phyloP scores from a whole-genome alignment of 2,797 vertebrate species.

The Coccyzus lansbergi region DNA sequence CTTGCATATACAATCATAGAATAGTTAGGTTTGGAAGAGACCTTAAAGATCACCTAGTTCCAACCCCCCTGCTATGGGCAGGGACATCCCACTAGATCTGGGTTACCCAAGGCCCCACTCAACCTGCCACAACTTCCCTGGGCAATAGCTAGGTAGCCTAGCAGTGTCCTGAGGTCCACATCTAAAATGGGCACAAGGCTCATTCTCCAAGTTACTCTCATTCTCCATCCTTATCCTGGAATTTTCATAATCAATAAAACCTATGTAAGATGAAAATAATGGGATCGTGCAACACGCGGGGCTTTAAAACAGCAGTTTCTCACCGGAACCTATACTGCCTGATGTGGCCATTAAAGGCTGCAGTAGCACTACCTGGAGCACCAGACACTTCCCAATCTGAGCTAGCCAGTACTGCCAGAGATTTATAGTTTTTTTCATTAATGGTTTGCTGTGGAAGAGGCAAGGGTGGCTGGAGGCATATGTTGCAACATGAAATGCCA shows the following conservation, averaged over 20 bases:
- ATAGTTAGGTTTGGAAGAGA: too few relatives aligned
- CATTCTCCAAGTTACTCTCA: neutral
- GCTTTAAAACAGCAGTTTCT: neutral
- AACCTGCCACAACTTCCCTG: too few relatives aligned
- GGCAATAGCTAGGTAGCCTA: neutral
- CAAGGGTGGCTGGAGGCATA: neutral
- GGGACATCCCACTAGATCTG: too few relatives aligned
- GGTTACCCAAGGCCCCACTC: too few relatives aligned
- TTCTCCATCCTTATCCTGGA: neutral
- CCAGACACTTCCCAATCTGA: neutral
- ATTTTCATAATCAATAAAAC: neutral
- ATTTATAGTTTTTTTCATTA: neutral
- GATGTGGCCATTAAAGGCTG: neutral
- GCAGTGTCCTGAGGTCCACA: neutral
- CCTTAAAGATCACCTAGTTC: too few relatives aligned
- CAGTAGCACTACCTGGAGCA: neutral
- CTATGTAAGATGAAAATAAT: neutral
- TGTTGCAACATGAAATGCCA: neutral
- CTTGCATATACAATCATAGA: too few relatives aligned
- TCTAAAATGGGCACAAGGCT: neutral
- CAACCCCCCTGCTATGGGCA: too few relatives aligned
- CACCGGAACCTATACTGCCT: rapidly evolving
- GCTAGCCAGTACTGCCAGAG: neutral
- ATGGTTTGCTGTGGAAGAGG: neutral
- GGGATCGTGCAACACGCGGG: neutral